Evolutionary conservation across 1,140 invertebrate genomes (phyloP), one percentile per base, ranked within the genome.

Genomic region (Belonocnema kinseyi): DNA sequence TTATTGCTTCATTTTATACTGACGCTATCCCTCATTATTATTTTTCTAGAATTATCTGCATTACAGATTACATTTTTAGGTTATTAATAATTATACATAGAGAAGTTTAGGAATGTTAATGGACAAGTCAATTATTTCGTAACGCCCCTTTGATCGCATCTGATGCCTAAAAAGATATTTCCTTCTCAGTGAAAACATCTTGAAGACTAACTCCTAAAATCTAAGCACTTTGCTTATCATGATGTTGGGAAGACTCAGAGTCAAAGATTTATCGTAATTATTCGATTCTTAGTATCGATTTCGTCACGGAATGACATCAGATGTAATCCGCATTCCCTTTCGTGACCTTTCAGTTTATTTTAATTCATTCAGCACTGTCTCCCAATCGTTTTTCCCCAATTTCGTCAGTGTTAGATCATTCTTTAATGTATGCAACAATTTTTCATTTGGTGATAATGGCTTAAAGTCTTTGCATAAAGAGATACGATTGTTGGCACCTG

Each of bases 261-360:
- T 40, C 26, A 16, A n/a, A 66, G 40, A 66, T 66, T 66, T 66
- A 66, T 66, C 61, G 61, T 26, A 66, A 66, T 33, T 66, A 66
- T 33, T 66, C 40, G 40, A 66, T 66, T 66, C 61, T 33, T 40
- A 33, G 40, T 66, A 40, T 11, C 40, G 61, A 66, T 66, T 40
- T 40, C 61, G 40, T 66, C 61, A 66, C 40, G 13, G 14, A 40
- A 40, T 66, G 21, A 66, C 61, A 26, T 66, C 61, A 66, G 61
- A 66, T 40, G 26, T 66, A 33, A 13, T 66, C 33, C 26, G 14
- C 8, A 14, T 16, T 33, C 61, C 21, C 21, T 66, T 33, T 66
- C 33, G 33, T 66, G 33, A 66, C 26, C 40, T 46, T 46, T 46
- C 40, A 46, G 26, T 40, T 66, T 33, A 40, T 66, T 16, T 40